A percentile compares a stretch with the other conserved stretches of the same genome.
Conservation (phyloP, 2,888 invertebrate genomes). For the Lasius platythorax region DNA sequence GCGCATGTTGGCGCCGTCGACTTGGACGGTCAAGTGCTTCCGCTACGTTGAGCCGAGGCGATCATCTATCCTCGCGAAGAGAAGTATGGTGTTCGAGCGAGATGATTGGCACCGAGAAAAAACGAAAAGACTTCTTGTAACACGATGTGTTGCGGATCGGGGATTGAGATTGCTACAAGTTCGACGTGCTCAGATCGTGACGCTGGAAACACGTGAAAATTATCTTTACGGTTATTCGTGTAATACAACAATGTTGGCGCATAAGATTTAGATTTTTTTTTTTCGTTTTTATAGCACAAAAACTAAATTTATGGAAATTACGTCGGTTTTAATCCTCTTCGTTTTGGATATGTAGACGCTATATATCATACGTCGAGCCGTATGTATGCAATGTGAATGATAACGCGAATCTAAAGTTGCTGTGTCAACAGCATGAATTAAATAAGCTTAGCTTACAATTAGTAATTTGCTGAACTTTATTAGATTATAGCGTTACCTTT, state of each 20-base stretch:
- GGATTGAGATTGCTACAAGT: not conserved
- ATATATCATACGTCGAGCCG: not conserved
- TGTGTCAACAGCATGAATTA: slow-evolving; percentile 5
- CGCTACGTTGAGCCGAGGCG: slow-evolving; percentile 31
- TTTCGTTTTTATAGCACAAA: not conserved
- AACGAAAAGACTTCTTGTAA: slow-evolving; percentile 15
- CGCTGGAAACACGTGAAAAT: not conserved
- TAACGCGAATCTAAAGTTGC: not conserved
- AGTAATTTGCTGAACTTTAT: not conserved
- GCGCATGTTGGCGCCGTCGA: slow-evolving; percentile 27
- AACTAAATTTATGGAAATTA: slow-evolving; percentile 1
- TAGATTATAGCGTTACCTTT: not conserved
- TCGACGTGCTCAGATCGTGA: not conserved
- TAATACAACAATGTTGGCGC: too few species aligned
- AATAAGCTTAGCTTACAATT: not conserved
- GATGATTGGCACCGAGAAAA: slow-evolving; percentile 16
- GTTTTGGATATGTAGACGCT: not conserved
- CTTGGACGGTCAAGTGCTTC: slow-evolving; percentile 30
- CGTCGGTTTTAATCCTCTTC: slow-evolving; percentile 13
- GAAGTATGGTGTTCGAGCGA: not conserved
- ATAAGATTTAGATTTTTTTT: not conserved
- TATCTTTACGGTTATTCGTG: not conserved
- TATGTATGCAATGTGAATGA: not conserved
- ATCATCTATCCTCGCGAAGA: not conserved
- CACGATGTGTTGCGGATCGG: not conserved